phyloP scores from a whole-genome alignment of 2,888 invertebrate species.

The Drosophila rubida region DNA sequence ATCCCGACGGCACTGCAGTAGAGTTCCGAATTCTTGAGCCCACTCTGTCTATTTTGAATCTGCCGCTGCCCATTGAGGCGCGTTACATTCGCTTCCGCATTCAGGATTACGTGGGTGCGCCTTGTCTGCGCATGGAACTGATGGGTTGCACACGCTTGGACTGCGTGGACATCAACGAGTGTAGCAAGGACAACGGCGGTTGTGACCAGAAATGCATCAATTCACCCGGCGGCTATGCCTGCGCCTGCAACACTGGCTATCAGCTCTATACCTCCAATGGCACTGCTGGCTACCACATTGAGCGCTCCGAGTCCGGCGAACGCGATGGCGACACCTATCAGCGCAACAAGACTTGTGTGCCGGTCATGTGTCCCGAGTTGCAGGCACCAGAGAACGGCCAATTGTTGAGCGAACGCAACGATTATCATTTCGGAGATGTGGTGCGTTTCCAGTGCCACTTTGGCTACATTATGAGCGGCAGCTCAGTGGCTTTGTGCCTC shows the following conservation, averaged over 20 bases:
- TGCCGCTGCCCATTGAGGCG: slow-evolving; percentile 96
- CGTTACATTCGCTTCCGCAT: slow-evolving; percentile 94
- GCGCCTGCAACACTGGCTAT: slow-evolving; percentile 95
- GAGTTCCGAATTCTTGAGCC: slow-evolving; percentile 96
- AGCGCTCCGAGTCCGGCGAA: slow-evolving; percentile 93
- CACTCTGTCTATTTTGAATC: slow-evolving; percentile 94
- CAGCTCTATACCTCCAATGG: slow-evolving; percentile 95
- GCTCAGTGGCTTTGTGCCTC: slow-evolving; percentile 93
- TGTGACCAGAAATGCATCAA: slow-evolving; percentile 97
- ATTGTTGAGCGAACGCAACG: slow-evolving; percentile 91
- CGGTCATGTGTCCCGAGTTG: slow-evolving; percentile 93
- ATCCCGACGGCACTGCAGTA: slow-evolving; percentile 96
- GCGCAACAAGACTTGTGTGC: slow-evolving; percentile 97
- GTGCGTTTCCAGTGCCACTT: slow-evolving; percentile 97
- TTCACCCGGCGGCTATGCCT: slow-evolving; percentile 94
- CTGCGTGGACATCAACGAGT: slow-evolving; percentile 95
- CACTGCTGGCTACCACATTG: slow-evolving; percentile 94
- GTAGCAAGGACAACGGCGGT: slow-evolving; percentile 93
- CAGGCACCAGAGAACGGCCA: slow-evolving; percentile 93
- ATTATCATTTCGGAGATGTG: slow-evolving; percentile 95
- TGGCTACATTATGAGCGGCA: slow-evolving; percentile 96
- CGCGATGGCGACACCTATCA: slow-evolving; percentile 95
- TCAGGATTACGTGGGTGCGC: slow-evolving; percentile 94
- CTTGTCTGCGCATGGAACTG: slow-evolving; percentile 94
- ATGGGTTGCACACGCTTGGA: slow-evolving; percentile 97